phyloP scores from a whole-genome alignment of 2,113 vertebrate genomes.

The Bos taurus region DNA sequence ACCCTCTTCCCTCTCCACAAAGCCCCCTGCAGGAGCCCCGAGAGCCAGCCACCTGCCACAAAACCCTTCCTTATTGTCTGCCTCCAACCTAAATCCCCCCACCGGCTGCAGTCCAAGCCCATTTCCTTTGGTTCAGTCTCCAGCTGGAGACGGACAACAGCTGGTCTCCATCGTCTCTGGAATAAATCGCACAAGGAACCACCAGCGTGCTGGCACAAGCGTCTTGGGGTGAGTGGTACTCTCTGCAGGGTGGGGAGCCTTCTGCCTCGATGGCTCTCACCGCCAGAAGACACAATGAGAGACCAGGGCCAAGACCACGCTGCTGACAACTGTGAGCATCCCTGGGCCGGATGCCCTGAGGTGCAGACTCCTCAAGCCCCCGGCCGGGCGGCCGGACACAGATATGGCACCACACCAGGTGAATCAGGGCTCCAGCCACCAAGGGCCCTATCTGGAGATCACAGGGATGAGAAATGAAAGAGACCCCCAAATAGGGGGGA shows the following conservation, averaged over 20 bases:
- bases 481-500: not conserved
- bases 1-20: not conserved
- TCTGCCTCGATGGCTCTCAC: not conserved
- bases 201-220: not conserved
- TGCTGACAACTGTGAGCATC: not conserved
- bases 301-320: not conserved
- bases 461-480: not conserved
- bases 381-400: not conserved
- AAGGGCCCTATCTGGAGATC: not conserved
- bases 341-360: not conserved
- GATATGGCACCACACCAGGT: not conserved
- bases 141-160: constrained; percentile 55
- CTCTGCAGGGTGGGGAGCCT: not conserved
- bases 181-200: constrained; percentile 58
- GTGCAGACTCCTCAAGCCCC: not conserved
- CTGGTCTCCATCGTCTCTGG: constrained; percentile 58
- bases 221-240: not conserved
- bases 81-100: constrained; percentile 35
- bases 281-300: not conserved
- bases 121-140: constrained; percentile 59
- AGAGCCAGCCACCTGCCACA: constrained; percentile 51
- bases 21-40: not conserved
- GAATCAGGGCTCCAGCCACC: not conserved
- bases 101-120: constrained; percentile 47
- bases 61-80: constrained; percentile 47